Conservation (phyloP, 2,888 invertebrate genomes). For the Hedychridium roseum region DNA sequence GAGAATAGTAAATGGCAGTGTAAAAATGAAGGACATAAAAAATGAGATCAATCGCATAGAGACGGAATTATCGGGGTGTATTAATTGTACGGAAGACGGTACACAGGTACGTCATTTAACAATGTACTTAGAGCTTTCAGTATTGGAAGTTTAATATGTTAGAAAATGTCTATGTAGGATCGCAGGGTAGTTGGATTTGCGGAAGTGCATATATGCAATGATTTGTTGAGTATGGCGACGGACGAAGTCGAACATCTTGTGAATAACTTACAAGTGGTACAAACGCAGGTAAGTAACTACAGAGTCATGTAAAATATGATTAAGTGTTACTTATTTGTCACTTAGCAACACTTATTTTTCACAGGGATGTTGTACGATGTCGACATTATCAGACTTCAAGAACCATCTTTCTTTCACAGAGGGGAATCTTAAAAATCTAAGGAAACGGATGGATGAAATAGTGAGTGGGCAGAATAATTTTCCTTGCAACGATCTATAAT, state of each 20-base stretch:
- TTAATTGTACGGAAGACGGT: slow-evolving; percentile 36
- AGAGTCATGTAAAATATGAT: too few relatives aligned
- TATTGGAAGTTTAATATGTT: slow-evolving; percentile 10
- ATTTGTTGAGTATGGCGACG: slow-evolving; percentile 42
- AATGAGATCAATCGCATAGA: slow-evolving; percentile 53
- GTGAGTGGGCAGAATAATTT: slow-evolving; percentile 38
- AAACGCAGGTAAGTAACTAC: slow-evolving; percentile 46
- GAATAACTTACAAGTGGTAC: slow-evolving; percentile 40
- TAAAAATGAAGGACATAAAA: slow-evolving; percentile 54
- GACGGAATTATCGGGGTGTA: slow-evolving; percentile 33
- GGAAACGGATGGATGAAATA: slow-evolving; percentile 45
- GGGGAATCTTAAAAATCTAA: slow-evolving; percentile 43
- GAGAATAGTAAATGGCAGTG: slow-evolving; percentile 42
- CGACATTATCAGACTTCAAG: slow-evolving; percentile 39
- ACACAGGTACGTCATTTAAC: slow-evolving; percentile 26
- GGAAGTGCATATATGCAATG: slow-evolving; percentile 38
- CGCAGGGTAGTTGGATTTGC: slow-evolving; percentile 26
- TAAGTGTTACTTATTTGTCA: too few relatives aligned
- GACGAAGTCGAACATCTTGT: slow-evolving; percentile 53
- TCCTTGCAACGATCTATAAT: slow-evolving; percentile 1
- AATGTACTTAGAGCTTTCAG: background rate
- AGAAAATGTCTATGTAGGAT: slow-evolving; percentile 29
- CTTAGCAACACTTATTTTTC: slow-evolving; percentile 15
- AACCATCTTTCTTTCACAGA: slow-evolving; percentile 42
- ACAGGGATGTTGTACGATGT: slow-evolving; percentile 32